Evolutionary conservation across 2,888 invertebrate species (phyloP), one percentile per base, ranked within the genome.

Genomic region (Crossocerus cetratus): DNA sequence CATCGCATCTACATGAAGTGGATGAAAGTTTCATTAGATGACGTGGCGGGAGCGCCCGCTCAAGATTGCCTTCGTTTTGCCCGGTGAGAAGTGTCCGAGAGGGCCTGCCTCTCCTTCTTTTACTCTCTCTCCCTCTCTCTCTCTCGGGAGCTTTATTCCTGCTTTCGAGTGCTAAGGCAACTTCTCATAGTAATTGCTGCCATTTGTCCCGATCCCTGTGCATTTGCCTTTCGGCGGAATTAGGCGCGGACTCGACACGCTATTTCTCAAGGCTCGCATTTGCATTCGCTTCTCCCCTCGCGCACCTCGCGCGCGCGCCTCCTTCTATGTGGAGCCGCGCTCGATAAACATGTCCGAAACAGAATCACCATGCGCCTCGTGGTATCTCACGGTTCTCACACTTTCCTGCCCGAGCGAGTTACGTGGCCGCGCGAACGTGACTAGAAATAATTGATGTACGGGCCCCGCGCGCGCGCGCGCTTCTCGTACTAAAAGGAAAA

Each of bases 1-100:
- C 22, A 60, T 55, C 57, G 65, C 63, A 72, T 64, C 68, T 66
- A 59, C 62, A 45, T 63, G 45, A 60, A 68, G 63, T 65, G 65
- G 60, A 76, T 76, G 78, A 80, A 81, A 78, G 78, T 80, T 81
- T 80, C 76, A 78, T 81, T 69, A 69, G 72, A 66, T 64, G 21
- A 58, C 44, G 62, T 62, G 60, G 43, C 63, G 55, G 23, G 32
- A 20, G 61, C 22, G 55, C 56, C 44, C 14, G 57, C 56, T 18
- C 32, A 32, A 44, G 18, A 43, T 44, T 32, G 4, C 22, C 45
- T 57, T 45, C 56, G 42, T 61, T 61, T 53, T 53, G 32, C 66
- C 49, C 32, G 65, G 61, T 53, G 49, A 58, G 68, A 56, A 63
- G 59, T n/a, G 11, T n/a, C 45, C 44, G 32, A 5, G 20, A 59